phyloP scores from a whole-genome alignment of 1,140 invertebrate genomes.

The Babylonia areolata region DNA sequence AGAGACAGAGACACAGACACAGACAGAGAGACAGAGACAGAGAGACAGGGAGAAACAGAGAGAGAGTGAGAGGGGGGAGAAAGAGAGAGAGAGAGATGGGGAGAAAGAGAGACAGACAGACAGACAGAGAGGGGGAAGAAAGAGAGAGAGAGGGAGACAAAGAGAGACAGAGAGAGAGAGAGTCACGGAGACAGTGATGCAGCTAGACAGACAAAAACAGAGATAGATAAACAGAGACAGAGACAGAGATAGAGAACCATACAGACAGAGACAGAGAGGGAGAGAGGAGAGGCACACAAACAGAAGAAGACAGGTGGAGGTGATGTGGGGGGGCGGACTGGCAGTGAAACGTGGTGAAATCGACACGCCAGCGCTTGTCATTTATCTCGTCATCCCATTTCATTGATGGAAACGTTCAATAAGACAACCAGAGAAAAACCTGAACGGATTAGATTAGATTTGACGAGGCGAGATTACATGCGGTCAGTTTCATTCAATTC shows the following conservation, averaged over 20 bases:
- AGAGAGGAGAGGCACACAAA: no score
- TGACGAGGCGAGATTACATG: no score
- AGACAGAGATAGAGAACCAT: background rate
- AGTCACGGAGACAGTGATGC: background rate
- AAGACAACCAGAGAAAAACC: no score
- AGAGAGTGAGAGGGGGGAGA: background rate
- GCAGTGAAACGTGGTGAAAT: no score
- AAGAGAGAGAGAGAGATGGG: background rate
- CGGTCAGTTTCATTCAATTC: no score
- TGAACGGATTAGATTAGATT: no score
- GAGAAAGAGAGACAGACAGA: background rate
- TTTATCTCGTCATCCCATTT: no score
- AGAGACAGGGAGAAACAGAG: background rate
- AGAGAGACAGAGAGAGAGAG: background rate
- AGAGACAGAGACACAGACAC: background rate
- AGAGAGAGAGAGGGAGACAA: background rate
- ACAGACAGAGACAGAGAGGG: background rate
- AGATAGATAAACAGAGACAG: background rate
- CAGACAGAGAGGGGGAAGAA: no score
- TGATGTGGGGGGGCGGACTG: no score
- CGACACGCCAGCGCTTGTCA: no score
- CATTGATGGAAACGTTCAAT: no score
- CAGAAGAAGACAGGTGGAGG: no score
- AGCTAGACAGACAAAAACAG: background rate
- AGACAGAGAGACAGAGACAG: constrained; percentile 11